Base-by-base conservation (phyloP, 2,113 vertebrate genomes). In the Macaca mulatta region DNA sequence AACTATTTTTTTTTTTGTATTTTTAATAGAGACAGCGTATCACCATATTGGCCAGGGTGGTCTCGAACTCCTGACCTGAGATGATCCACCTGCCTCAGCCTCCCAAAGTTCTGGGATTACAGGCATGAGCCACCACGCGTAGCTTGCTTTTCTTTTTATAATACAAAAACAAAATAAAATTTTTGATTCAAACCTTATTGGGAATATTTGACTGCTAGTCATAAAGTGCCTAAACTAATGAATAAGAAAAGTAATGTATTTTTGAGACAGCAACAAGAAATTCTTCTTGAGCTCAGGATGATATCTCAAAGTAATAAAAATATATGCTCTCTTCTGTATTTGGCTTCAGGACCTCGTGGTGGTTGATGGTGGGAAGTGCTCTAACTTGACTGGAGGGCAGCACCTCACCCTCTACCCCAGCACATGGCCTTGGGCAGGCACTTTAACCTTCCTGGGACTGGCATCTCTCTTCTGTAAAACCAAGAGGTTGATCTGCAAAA, bases 201-300 rank as follows among this genome's bases (percentile, higher is more conserved):
- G 43, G 25, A 82, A 74, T 80, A 67, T 80, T 27, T 95, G 55
- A 72, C 35, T 89, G 84, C 40, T 90, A 25, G 90, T 93, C 20
- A 94, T 64, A 84, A 43, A 32, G 22, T 91, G 16, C 32, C 48
- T 95, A 50, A 43, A 13, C 20, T 81, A 45, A 87, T 43, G 32
- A 90, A 67, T 27, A 81, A 89, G 30, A 77, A 93, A 93, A 92
- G 16, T 50, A 83, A 57, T 50, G 38, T 50, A 40, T 89, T 89
- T 74, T 40, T 5, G 1, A 83, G 40, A 79, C 6, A 86, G 16
- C 1, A 38, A 55, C 0, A 77, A 79, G 23, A 75, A 78, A 52
- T 89, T 77, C 25, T 22, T 43, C 4, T 88, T 77, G 35, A 35
- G 7, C 18, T 93, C 90, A 45, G 30, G 25, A n/a, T 83, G 40